Percentiles rank a stretch among this genome's conserved stretches.
These are phyloP conservation scores for Ophion ventricosus DNA, from an alignment of 2,888 invertebrate species.

Conservation along the genomic window DNA sequence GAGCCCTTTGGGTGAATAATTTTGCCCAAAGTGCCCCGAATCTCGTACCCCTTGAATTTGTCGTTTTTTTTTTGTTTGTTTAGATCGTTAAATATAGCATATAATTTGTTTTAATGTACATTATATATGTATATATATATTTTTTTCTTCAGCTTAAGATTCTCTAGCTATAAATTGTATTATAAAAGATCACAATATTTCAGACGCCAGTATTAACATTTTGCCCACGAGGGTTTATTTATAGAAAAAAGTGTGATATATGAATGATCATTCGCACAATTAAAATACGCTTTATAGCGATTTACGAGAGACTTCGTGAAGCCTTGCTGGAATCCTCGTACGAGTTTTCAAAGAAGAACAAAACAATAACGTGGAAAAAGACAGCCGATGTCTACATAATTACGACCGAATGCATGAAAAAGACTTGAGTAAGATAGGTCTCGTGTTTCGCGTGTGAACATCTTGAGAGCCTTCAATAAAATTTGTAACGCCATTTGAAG, in stretches of 20 bases:
- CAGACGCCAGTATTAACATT: slow-evolving; percentile 66
- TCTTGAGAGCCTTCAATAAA: slow-evolving; percentile 20
- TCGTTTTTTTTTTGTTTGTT: slow-evolving; percentile 45
- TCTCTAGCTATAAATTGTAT: slow-evolving; percentile 65
- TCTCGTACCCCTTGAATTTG: slow-evolving; percentile 47
- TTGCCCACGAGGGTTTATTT: slow-evolving; percentile 48
- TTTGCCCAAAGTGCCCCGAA: not conserved
- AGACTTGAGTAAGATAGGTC: slow-evolving; percentile 51
- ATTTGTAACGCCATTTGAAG: not conserved
- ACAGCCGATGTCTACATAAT: slow-evolving; percentile 67
- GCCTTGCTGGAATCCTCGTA: slow-evolving; percentile 62
- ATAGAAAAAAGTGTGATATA: slow-evolving; percentile 51
- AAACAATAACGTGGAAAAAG: slow-evolving; percentile 66
- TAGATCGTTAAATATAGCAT: slow-evolving; percentile 56
- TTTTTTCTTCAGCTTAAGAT: slow-evolving; percentile 45
- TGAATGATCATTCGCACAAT: slow-evolving; percentile 52
- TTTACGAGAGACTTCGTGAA: slow-evolving; percentile 60
- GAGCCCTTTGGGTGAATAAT: slow-evolving; percentile 31
- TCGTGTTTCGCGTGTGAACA: slow-evolving; percentile 29
- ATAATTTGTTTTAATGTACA: slow-evolving; percentile 65
- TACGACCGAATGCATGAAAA: slow-evolving; percentile 63
- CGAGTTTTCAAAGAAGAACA: slow-evolving; percentile 50
- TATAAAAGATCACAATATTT: slow-evolving; percentile 70
- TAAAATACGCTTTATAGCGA: slow-evolving; percentile 26
- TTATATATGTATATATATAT: slow-evolving; percentile 55